Percentiles rank a stretch among this genome's conserved stretches.
These are phyloP conservation scores for Takifugu rubripes DNA, from an alignment of 2,797 vertebrate genomes.

Conservation along the genomic window DNA sequence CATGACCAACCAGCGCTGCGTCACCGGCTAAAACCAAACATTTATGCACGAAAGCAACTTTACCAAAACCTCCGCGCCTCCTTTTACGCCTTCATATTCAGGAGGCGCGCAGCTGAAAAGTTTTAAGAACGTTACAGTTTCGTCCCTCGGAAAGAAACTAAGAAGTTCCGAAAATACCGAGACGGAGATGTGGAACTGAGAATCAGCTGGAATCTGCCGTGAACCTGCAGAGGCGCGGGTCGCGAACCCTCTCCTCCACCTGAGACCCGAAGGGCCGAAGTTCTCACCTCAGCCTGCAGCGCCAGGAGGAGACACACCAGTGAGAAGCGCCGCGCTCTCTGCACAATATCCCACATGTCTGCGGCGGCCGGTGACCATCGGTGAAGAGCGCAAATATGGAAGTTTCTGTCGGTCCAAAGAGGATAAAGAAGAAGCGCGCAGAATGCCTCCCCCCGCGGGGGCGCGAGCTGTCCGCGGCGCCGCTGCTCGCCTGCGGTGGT, in stretches of 20 bases:
- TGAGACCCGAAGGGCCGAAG: conserved; percentile 8
- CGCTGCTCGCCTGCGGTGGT: conserved; percentile 29
- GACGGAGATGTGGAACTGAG: conserved; percentile 19
- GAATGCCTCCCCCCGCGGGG: conserved; percentile 32
- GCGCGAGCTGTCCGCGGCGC: conserved; percentile 46
- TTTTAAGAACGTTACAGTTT: no score
- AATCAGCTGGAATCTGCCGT: neutral
- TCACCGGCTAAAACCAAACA: neutral
- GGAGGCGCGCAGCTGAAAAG: no score
- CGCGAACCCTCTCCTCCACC: neutral
- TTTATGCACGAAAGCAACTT: neutral
- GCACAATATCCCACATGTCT: conserved; percentile 80
- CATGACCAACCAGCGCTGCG: neutral
- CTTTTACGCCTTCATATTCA: no score
- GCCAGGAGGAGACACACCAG: conserved; percentile 72
- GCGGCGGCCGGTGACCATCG: conserved; percentile 67
- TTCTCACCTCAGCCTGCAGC: conserved; percentile 80
- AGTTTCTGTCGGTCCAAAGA: conserved; percentile 40
- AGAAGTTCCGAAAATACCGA: conserved; percentile 47
- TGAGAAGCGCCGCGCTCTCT: conserved; percentile 64
- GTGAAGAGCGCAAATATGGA: conserved; percentile 39
- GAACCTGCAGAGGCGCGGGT: neutral
- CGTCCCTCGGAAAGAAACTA: neutral
- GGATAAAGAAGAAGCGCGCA: conserved; percentile 21
- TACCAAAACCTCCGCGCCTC: neutral